Conservation (phyloP, 2,113 vertebrate species). For the Papio anubis region DNA sequence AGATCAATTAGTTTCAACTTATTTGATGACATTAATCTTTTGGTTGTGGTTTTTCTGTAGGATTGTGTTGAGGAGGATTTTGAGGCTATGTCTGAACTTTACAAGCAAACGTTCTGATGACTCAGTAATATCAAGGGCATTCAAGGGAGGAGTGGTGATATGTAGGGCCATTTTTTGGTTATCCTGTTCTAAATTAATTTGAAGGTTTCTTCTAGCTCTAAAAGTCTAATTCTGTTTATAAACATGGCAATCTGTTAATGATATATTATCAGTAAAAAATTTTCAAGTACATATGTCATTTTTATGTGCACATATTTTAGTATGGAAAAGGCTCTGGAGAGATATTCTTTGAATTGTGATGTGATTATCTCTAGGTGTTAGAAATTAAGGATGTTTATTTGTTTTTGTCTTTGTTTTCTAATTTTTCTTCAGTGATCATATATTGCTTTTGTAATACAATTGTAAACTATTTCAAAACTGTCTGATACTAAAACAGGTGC, state of each 20-base stretch:
- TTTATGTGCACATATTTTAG: slow-evolving; percentile 12
- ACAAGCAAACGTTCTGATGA: not conserved
- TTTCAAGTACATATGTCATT: not conserved
- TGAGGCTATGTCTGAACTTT: not conserved
- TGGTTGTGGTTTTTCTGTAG: not conserved
- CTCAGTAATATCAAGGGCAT: not conserved
- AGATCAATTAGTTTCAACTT: not conserved
- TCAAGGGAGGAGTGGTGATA: not conserved
- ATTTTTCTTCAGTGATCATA: not conserved
- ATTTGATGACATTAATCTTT: not conserved
- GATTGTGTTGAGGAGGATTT: not conserved
- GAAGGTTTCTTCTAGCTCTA: not conserved
- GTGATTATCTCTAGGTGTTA: not conserved
- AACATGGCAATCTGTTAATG: not conserved
- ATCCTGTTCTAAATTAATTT: slow-evolving; percentile 12
- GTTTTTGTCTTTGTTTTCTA: slow-evolving; percentile 46
- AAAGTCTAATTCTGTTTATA: slow-evolving; percentile 1
- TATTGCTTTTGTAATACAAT: slow-evolving; percentile 8
- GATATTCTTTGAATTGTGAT: not conserved
- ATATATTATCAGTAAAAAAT: not conserved
- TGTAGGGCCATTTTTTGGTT: not conserved
- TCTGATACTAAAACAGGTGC: not conserved
- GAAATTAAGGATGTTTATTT: not conserved
- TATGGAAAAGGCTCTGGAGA: not conserved
- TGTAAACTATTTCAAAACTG: not conserved